Conservation (phyloP, 2,797 vertebrate species). For the Limosa lapponica region DNA sequence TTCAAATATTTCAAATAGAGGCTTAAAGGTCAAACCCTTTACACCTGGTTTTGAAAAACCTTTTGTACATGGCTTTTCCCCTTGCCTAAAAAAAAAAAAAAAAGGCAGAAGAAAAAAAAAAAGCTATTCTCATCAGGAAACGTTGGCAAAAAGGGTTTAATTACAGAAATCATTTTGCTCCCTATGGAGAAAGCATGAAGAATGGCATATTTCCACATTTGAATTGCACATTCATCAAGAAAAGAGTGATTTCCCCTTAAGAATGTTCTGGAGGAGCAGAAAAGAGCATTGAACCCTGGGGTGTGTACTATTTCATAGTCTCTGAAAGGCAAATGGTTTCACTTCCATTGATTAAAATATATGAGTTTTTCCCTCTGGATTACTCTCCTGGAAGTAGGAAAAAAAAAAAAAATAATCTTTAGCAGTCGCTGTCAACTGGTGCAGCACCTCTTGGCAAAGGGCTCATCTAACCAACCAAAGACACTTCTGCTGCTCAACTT, state of each 20-base stretch:
- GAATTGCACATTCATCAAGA: conserved; percentile 68
- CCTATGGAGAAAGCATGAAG: conserved; percentile 61
- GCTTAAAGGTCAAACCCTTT: conserved; percentile 7
- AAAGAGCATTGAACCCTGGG: conserved; percentile 60
- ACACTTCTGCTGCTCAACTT: not conserved
- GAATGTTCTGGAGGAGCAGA: conserved; percentile 53
- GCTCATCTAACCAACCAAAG: not conserved
- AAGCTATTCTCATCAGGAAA: conserved; percentile 25
- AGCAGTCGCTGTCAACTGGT: not conserved
- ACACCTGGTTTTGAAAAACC: not conserved
- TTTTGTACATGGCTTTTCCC: not conserved
- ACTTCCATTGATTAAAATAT: conserved; percentile 60
- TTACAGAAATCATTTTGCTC: conserved; percentile 62
- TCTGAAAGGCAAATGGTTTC: conserved; percentile 62
- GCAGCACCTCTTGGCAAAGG: not conserved
- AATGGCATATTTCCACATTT: conserved; percentile 64
- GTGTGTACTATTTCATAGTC: conserved; percentile 56
- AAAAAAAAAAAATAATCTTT: not conserved
- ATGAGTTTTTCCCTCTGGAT: conserved; percentile 35
- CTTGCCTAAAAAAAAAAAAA: not conserved
- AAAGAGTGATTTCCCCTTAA: conserved; percentile 59
- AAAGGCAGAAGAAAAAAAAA: not conserved
- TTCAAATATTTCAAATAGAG: not conserved
- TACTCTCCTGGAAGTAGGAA: not conserved
- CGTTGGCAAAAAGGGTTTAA: conserved; percentile 56